Percentiles rank a stretch among this genome's conserved stretches.
These are phyloP conservation scores for Standfussiana lucernea DNA, from an alignment of 2,888 invertebrate genomes.

Conservation along the genomic window DNA sequence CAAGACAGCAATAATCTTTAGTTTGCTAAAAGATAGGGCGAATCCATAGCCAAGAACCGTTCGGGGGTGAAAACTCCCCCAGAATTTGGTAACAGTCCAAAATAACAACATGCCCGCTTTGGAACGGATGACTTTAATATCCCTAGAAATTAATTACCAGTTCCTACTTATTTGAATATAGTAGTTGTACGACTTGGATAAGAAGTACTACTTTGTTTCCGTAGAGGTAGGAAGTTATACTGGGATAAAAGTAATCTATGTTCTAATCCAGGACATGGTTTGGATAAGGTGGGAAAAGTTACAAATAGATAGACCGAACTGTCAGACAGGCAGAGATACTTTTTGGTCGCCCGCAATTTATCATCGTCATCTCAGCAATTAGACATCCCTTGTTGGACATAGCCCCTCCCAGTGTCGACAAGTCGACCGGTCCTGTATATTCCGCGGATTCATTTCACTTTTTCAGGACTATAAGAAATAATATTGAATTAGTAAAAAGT, in stretches of 20 bases:
- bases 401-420: not conserved
- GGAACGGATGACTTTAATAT: slow-evolving; percentile 47
- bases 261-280: not conserved
- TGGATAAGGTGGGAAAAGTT: not conserved
- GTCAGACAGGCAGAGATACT: not conserved
- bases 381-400: not conserved
- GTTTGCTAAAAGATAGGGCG: slow-evolving; percentile 43
- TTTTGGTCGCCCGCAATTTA: not conserved
- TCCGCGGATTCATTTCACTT: not conserved
- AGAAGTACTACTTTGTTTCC: not conserved
- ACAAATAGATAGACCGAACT: not conserved
- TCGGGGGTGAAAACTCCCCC: slow-evolving; percentile 20
- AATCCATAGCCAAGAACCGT: slow-evolving; percentile 37
- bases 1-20: not conserved
- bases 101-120: slow-evolving; percentile 19
- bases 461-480: not conserved
- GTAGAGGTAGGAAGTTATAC: not conserved
- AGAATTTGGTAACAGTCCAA: slow-evolving; percentile 44
- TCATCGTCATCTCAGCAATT: not conserved
- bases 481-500: not conserved
- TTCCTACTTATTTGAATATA: slow-evolving; percentile 17
- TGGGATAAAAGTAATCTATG: not conserved
- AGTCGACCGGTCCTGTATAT: not conserved
- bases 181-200: not conserved
- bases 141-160: slow-evolving; percentile 31